Conservation (phyloP, 1,140 invertebrate genomes). For the Panulirus ornatus region DNA sequence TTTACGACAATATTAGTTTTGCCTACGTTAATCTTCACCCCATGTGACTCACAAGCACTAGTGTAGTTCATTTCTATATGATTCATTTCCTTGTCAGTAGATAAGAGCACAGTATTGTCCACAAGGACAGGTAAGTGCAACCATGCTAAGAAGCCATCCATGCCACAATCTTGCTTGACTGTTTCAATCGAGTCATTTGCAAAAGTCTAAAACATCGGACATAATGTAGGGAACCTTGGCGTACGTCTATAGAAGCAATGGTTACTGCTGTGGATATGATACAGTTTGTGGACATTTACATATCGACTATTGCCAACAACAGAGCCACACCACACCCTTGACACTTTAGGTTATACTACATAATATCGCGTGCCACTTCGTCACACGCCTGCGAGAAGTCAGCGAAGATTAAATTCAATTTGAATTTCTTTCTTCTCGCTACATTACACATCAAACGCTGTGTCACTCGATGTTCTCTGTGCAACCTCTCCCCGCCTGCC, state of each 20-base stretch:
- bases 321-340: background rate
- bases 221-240: background rate
- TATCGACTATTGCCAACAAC: background rate
- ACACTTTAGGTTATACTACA: background rate
- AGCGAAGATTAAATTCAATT: background rate
- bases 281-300: background rate
- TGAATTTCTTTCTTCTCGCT: background rate
- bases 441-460: background rate
- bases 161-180: background rate
- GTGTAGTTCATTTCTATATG: background rate
- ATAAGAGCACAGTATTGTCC: slow-evolving; percentile 15
- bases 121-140: background rate
- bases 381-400: background rate
- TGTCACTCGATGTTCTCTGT: background rate
- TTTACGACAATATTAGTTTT: background rate
- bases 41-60: background rate
- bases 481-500: background rate
- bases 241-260: background rate
- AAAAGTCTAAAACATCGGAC: background rate
- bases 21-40: background rate
- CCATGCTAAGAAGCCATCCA: slow-evolving; percentile 13
- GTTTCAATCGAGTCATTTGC: background rate
- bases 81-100: no score
- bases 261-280: background rate
- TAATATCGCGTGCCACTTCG: background rate